Percentiles rank a stretch among this genome's conserved stretches.
These are phyloP conservation scores for Danionella cerebrum DNA, from an alignment of 2,113 vertebrate genomes.

Conservation along the genomic window DNA sequence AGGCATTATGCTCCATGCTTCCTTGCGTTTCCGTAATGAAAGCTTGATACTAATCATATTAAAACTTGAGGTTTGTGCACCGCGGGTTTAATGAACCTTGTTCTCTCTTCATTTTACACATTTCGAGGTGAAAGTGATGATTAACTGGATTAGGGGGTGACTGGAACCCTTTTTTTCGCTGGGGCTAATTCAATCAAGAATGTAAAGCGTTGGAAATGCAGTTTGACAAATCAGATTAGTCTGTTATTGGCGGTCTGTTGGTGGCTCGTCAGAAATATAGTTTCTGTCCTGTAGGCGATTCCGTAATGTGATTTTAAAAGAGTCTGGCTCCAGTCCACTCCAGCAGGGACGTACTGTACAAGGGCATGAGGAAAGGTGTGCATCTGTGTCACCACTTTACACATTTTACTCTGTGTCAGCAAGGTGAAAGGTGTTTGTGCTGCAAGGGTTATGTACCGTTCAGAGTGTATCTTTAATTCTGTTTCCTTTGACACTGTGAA, in stretches of 20 bases:
- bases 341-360: neutral
- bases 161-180: conserved; percentile 53
- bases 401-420: neutral
- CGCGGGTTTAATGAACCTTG: conserved; percentile 52
- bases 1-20: neutral
- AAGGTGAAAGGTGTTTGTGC: neutral
- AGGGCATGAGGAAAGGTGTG: conserved; percentile 16
- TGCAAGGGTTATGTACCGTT: neutral
- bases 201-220: conserved; percentile 63
- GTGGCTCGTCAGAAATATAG: conserved; percentile 33
- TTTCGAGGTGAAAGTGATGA: conserved; percentile 47
- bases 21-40: neutral
- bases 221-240: conserved; percentile 62
- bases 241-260: conserved; percentile 38
- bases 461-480: neutral
- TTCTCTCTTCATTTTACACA: conserved; percentile 35
- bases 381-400: neutral
- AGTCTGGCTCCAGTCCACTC: conserved; percentile 20
- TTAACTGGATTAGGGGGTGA: conserved; percentile 65
- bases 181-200: conserved; percentile 65
- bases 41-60: conserved; percentile 31
- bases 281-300: conserved; percentile 36
- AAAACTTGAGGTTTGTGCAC: conserved; percentile 1
- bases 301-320: conserved; percentile 34
- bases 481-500: neutral